Conservation (phyloP, 1,140 invertebrate genomes). For the Schlechtendalia chinensis region DNA sequence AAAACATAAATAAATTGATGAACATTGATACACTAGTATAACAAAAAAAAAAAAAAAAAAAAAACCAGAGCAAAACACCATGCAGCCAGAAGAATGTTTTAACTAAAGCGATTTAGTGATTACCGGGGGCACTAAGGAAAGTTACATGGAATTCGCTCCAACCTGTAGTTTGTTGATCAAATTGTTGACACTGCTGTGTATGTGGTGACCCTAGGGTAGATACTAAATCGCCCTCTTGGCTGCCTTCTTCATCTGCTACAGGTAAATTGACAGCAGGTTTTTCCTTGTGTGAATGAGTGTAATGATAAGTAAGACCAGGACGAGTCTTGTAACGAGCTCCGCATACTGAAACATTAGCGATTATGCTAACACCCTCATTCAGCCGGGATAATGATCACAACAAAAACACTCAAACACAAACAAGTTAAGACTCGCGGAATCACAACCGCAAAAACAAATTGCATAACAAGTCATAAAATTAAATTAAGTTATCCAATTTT, state of each 20-base stretch:
- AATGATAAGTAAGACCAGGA: constrained; percentile 94
- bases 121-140: constrained; percentile 63
- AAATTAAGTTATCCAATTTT: constrained; percentile 13
- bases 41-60: constrained; percentile 5
- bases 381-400: constrained; percentile 38
- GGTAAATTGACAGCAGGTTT: constrained; percentile 56
- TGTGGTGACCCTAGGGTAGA: constrained; percentile 56
- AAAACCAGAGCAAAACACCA: constrained; percentile 40
- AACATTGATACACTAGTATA: too few species aligned
- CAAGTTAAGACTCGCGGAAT: constrained; percentile 12
- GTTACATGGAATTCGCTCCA: constrained; percentile 64
- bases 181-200: constrained; percentile 21
- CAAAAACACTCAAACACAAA: constrained; percentile 45
- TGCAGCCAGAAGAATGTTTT: constrained; percentile 22
- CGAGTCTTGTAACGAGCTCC: constrained; percentile 95
- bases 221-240: constrained; percentile 50
- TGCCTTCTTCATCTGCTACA: constrained; percentile 53
- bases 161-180: constrained; percentile 52
- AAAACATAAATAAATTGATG: too few species aligned
- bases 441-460: constrained; percentile 28
- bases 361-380: constrained; percentile 46
- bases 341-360: constrained; percentile 70
- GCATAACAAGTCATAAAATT: constrained; percentile 36
- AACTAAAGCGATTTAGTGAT: constrained; percentile 30
- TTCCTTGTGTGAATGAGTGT: constrained; percentile 91